A percentile compares a stretch with the other conserved stretches of the same genome.
phyloP scores from a whole-genome alignment of 2,113 vertebrate species.

The Petrocephalus zakoni region DNA sequence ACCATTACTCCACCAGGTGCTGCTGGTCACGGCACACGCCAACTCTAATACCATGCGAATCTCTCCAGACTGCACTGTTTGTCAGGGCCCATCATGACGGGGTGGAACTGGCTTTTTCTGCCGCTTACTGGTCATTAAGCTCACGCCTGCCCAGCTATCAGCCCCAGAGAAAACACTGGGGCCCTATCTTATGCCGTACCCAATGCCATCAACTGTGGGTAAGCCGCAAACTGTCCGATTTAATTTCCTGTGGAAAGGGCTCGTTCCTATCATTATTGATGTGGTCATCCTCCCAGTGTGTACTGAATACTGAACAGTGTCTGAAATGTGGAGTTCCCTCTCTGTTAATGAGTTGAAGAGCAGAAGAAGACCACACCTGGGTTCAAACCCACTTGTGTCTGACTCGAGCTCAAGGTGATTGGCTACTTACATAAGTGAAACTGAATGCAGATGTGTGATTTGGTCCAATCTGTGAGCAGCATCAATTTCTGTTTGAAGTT shows the following conservation, averaged over 20 bases:
- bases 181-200: background rate
- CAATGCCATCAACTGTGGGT: background rate
- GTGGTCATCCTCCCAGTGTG: background rate
- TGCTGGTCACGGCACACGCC: background rate
- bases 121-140: background rate
- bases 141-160: background rate
- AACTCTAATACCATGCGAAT: background rate
- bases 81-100: background rate
- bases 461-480: background rate
- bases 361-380: background rate
- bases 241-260: background rate
- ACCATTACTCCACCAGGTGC: background rate
- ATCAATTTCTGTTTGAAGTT: background rate
- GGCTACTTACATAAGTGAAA: background rate
- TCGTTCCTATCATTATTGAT: background rate
- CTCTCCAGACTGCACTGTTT: background rate
- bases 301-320: slow-evolving; percentile 5
- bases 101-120: background rate
- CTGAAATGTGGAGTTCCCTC: background rate
- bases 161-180: background rate
- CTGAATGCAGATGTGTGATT: background rate
- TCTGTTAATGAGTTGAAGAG: background rate
- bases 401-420: background rate
- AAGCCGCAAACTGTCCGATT: background rate
- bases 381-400: background rate